phyloP scores from a whole-genome alignment of 2,797 vertebrate species.

The Benthosema pterotum region DNA sequence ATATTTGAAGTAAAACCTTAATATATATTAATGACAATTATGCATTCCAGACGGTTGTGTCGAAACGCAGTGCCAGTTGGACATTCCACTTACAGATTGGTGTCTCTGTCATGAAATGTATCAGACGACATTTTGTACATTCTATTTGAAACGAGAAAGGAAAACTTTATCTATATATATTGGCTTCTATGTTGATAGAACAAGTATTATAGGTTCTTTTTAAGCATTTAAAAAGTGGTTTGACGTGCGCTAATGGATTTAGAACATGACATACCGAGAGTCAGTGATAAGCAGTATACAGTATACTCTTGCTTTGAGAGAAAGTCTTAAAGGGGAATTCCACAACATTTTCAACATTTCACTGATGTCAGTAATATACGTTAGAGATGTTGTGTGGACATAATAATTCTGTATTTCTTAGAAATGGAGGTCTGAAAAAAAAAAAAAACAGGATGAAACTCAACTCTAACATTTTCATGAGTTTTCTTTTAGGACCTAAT shows the following conservation, averaged over 20 bases:
- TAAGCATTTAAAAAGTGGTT: slow-evolving; percentile 22
- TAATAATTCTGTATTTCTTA: no score
- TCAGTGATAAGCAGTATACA: slow-evolving; percentile 40
- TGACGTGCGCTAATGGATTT: slow-evolving; percentile 29
- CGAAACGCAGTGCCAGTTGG: slow-evolving; percentile 23
- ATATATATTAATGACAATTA: slow-evolving; percentile 58
- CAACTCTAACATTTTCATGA: no score
- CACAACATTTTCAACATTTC: no score
- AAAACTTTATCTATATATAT: neutral
- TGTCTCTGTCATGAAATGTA: slow-evolving; percentile 22
- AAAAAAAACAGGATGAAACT: no score
- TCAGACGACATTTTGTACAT: slow-evolving; percentile 16
- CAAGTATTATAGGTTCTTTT: slow-evolving; percentile 22
- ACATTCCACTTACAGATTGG: slow-evolving; percentile 17
- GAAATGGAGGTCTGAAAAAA: no score
- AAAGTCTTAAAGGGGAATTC: no score
- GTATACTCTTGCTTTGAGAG: slow-evolving; percentile 24
- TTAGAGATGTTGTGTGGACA: no score
- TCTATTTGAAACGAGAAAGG: slow-evolving; percentile 13
- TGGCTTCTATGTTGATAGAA: slow-evolving; percentile 36
- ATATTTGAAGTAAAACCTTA: slow-evolving; percentile 68
- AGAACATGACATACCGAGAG: slow-evolving; percentile 8
- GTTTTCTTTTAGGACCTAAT: no score
- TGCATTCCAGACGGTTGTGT: slow-evolving; percentile 46
- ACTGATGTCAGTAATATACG: no score